Evolutionary conservation across 2,888 invertebrate genomes (phyloP).

Genomic region (Drosophila birchii): DNA sequence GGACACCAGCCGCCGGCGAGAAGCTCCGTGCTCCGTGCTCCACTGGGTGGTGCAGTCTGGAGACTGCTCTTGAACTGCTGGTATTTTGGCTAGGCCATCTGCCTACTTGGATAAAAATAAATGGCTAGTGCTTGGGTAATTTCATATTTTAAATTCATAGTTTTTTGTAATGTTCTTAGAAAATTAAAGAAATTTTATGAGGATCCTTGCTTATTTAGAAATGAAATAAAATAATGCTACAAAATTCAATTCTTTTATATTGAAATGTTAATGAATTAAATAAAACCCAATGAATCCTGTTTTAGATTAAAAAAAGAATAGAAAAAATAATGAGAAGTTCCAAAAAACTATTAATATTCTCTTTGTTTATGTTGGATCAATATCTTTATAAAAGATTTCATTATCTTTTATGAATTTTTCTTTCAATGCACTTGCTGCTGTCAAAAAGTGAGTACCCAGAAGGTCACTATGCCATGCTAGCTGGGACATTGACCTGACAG

Average conservation of each 20-base stretch:
- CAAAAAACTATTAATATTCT: neutral
- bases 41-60: slow-evolving; percentile 28
- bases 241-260: no score
- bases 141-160: neutral
- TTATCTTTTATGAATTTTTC: slow-evolving; percentile 44
- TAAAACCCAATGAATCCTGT: no score
- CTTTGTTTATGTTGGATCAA: no score
- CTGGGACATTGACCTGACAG: slow-evolving; percentile 53
- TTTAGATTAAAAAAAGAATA: no score
- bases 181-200: neutral
- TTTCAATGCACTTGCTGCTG: slow-evolving; percentile 59
- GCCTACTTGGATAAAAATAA: slow-evolving; percentile 28
- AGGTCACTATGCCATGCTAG: slow-evolving; percentile 52
- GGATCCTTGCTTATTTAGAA: neutral
- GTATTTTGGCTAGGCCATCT: slow-evolving; percentile 60
- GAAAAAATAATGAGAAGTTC: neutral
- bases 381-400: neutral
- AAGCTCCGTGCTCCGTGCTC: slow-evolving; percentile 10
- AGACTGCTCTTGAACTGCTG: slow-evolving; percentile 76
- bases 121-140: neutral
- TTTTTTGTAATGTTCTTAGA: neutral
- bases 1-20: slow-evolving; percentile 13
- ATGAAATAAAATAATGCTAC: neutral
- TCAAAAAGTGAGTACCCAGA: slow-evolving; percentile 62
- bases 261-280: no score